Evolutionary conservation across 2,113 vertebrate species (phyloP).

Genomic region (Brachyhypopomus gauderio): DNA sequence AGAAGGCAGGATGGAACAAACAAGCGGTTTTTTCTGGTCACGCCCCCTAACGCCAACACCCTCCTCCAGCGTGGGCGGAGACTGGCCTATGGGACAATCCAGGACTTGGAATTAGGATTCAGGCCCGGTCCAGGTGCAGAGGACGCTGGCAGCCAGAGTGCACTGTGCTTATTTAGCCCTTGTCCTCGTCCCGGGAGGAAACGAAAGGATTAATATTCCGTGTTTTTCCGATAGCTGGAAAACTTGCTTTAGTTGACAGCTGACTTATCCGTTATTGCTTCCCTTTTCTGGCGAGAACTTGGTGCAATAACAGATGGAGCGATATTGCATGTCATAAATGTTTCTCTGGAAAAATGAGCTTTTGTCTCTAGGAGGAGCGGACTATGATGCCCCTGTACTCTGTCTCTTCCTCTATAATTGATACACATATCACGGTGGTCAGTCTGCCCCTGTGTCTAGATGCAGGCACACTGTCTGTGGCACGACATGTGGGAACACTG

Average conservation of each 20-base stretch:
- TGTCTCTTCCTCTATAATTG: constrained; percentile 6
- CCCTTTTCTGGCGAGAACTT: background rate
- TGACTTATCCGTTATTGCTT: constrained; percentile 23
- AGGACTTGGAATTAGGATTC: background rate
- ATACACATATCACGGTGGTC: constrained; percentile 12
- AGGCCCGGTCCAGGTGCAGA: background rate
- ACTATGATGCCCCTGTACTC: constrained; percentile 5
- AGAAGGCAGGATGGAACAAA: background rate
- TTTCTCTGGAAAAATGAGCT: constrained; percentile 33
- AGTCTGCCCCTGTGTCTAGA: background rate
- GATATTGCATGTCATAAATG: constrained; percentile 45
- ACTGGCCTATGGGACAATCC: background rate
- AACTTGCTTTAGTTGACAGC: constrained; percentile 14
- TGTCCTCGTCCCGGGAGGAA: constrained; percentile 8
- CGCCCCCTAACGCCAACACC: background rate
- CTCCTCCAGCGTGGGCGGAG: background rate
- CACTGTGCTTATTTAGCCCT: background rate
- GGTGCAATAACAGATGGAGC: constrained; percentile 11
- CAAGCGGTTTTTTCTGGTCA: background rate
- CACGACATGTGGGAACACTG: background rate
- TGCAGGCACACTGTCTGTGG: background rate
- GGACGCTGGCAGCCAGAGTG: background rate
- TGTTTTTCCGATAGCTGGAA: constrained; percentile 1
- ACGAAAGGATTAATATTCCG: constrained; percentile 11
- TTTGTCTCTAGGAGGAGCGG: background rate